Evolutionary conservation across 2,797 vertebrate genomes (phyloP).

Genomic region (Coregonus sp.): DNA sequence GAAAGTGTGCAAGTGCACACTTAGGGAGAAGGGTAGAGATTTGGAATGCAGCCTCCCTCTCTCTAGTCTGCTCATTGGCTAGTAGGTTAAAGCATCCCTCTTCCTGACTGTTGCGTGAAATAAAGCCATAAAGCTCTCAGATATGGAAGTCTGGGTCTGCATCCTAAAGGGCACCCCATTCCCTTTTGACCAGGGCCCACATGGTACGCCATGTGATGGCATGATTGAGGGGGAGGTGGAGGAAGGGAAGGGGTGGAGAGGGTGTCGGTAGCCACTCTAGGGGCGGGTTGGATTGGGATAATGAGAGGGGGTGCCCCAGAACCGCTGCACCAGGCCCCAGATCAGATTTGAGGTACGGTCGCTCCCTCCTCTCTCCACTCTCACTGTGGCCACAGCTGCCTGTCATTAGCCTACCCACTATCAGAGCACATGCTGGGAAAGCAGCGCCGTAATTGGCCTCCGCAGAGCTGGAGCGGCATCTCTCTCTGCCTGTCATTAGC

Average conservation of each 20-base stretch:
- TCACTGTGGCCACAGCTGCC: slow-evolving; percentile 69
- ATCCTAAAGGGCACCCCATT: too few relatives aligned
- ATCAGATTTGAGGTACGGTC: slow-evolving; percentile 44
- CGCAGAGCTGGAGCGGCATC: slow-evolving; percentile 38
- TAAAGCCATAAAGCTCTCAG: slow-evolving; percentile 19
- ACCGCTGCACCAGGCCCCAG: slow-evolving; percentile 27
- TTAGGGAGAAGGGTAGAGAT: too few relatives aligned
- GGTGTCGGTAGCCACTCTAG: slow-evolving; percentile 33
- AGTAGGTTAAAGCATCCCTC: background rate
- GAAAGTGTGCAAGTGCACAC: background rate
- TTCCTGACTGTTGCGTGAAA: slow-evolving; percentile 11
- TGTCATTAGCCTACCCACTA: slow-evolving; percentile 72
- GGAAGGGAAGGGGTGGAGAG: slow-evolving; percentile 62
- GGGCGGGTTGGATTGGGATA: slow-evolving; percentile 52
- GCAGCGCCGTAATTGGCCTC: slow-evolving; percentile 59
- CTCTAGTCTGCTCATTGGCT: slow-evolving; percentile 8
- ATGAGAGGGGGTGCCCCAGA: slow-evolving; percentile 74
- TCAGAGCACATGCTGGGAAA: slow-evolving; percentile 74
- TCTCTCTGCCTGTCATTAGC: slow-evolving; percentile 76
- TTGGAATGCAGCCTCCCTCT: background rate
- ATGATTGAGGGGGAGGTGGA: slow-evolving; percentile 66
- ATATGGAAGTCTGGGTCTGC: background rate
- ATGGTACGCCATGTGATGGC: too few relatives aligned
- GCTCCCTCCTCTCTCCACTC: slow-evolving; percentile 55
- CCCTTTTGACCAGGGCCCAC: too few relatives aligned